phyloP scores from a whole-genome alignment of 2,888 invertebrate species.

The Smittia aterrima region DNA sequence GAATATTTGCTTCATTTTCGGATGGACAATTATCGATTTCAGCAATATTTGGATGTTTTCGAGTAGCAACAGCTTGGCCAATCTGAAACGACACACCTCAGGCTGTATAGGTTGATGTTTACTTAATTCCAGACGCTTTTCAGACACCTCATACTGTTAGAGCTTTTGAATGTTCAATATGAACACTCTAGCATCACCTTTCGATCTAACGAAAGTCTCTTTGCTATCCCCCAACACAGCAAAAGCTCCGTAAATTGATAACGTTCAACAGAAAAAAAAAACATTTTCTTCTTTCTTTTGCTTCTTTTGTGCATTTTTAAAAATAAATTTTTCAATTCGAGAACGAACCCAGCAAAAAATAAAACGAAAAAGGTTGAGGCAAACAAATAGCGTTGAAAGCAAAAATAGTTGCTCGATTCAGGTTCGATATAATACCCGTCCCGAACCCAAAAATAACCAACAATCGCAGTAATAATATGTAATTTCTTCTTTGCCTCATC shows the following conservation, averaged over 20 bases:
- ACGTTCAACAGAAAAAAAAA: not conserved
- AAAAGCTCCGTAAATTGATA: not conserved
- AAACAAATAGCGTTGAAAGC: not conserved
- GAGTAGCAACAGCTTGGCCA: no score
- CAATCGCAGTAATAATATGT: slow-evolving; percentile 25
- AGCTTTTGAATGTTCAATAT: no score
- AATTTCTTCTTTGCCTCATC: slow-evolving; percentile 18
- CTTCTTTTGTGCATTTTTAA: not conserved
- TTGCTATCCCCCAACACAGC: no score
- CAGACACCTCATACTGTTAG: no score
- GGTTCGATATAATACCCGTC: not conserved
- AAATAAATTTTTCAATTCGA: not conserved
- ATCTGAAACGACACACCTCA: no score
- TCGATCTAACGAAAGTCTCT: no score
- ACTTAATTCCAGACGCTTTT: no score
- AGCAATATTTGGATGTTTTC: no score
- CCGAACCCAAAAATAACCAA: slow-evolving; percentile 27
- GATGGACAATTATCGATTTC: no score
- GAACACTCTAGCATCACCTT: no score
- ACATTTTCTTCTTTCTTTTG: not conserved
- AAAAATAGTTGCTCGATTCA: not conserved
- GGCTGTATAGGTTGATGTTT: no score
- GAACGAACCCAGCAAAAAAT: no score
- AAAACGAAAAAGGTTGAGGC: not conserved
- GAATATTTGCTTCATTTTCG: not conserved